Base-by-base conservation (phyloP, 2,113 vertebrate species). In the Fregetta grallaria region DNA sequence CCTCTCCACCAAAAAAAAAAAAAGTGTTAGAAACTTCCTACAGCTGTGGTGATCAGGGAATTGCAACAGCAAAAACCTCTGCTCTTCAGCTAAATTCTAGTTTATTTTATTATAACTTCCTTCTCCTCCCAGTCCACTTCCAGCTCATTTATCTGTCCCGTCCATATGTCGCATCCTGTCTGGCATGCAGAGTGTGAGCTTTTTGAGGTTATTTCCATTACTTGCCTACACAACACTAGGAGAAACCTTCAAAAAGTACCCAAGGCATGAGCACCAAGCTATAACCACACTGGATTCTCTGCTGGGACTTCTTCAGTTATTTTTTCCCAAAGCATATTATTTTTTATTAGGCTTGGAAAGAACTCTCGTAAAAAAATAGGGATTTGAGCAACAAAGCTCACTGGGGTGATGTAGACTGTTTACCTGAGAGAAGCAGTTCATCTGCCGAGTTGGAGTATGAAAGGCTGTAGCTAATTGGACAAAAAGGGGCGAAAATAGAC, bases 291-390 rank as follows among this genome's bases (percentile, higher is more conserved):
- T 62, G 30, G 26, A 19, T 59, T 83, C 40, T 79, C 63, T 86
- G 14, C 53, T 83, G 78, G 36, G 77, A 82, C 56, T 86, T 72
- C 47, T 73, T 68, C 36, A 11, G 9, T 59, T 82, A 8, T 79
- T 92, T 93, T 62, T 88, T 90, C 50, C 67, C 82, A 58, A 91
- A 89, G 15, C 44, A 59, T 55, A 38, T 62, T 36, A n/a, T 53
- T 87, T 90, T 96, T 92, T 84, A 67, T 87, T 86, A 73, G 38
- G 21, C 76, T 84, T 91, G 36, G 53, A 94, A 92, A 87, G 44
- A 92, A 68, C 85, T 85, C n/a, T 92, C 10, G 32, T 71, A 20
- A 42, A 81, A 66, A 94, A 67, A 21, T 5, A 73, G 42, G 7
- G 13, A 70, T 62, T 53, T 77, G 59, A 80, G 59, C n/a, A 83